phyloP scores from a whole-genome alignment of 2,888 invertebrate species.

The Charanyca ferruginea region DNA sequence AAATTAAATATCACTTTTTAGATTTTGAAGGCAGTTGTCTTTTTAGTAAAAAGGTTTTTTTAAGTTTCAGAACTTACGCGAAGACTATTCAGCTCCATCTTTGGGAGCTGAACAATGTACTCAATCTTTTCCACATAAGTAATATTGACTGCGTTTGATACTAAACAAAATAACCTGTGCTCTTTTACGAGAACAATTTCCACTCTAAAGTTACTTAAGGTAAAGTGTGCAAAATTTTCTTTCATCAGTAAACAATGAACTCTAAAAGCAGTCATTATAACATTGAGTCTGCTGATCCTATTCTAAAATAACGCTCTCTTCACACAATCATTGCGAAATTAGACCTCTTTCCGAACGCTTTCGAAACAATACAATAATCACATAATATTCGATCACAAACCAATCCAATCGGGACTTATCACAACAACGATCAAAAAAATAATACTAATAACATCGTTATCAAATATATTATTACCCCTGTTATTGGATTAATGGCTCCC shows the following conservation, averaged over 20 bases:
- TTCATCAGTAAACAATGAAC: constrained; percentile 12
- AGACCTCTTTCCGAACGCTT: constrained; percentile 41
- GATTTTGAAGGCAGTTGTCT: too few relatives aligned
- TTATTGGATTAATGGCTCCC: constrained; percentile 84
- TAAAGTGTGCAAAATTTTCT: neutral
- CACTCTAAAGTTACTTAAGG: neutral
- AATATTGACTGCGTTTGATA: too few relatives aligned
- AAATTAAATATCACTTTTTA: too few relatives aligned
- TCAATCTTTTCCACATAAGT: too few relatives aligned
- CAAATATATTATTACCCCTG: constrained; percentile 64
- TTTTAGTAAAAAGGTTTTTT: too few relatives aligned
- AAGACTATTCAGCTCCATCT: too few relatives aligned
- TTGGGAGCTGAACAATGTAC: too few relatives aligned
- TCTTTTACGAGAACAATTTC: constrained; percentile 7
- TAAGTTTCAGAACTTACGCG: too few relatives aligned
- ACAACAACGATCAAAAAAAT: constrained; percentile 55
- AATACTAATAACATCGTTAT: constrained; percentile 61
- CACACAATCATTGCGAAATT: constrained; percentile 59
- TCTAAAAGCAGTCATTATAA: constrained; percentile 29
- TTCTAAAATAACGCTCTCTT: constrained; percentile 41
- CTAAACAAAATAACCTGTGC: neutral
- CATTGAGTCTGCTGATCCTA: constrained; percentile 8
- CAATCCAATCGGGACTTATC: constrained; percentile 65
- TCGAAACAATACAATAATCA: constrained; percentile 61
- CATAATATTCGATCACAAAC: constrained; percentile 62